These are phyloP conservation scores for Mamestra configurata DNA, from an alignment of 1,140 invertebrate genomes.

Conservation along the genomic window DNA sequence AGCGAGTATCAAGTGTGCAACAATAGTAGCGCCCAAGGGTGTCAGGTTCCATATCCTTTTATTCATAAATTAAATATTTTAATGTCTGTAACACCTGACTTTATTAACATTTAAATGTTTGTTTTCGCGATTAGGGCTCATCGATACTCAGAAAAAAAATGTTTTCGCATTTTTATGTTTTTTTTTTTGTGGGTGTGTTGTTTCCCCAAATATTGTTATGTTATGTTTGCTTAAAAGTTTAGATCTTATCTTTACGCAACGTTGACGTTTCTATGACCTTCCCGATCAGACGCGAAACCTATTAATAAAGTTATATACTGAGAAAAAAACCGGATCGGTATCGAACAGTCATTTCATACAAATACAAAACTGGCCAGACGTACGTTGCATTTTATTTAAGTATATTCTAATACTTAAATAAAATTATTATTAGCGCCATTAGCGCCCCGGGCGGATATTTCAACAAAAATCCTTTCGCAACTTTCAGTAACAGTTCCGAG, in stretches of 20 bases:
- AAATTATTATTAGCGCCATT: too few species aligned
- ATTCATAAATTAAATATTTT: conserved; percentile 38
- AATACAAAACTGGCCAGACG: conserved; percentile 5
- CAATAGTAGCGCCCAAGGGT: conserved; percentile 22
- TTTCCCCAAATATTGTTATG: neutral
- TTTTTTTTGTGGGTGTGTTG: neutral
- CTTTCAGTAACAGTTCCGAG: conserved; percentile 77
- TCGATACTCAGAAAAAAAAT: conserved; percentile 14
- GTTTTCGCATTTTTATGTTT: neutral
- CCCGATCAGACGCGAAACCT: conserved; percentile 29
- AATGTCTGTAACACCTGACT: conserved; percentile 34
- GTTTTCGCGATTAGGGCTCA: neutral
- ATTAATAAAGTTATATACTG: conserved; percentile 39
- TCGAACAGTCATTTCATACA: conserved; percentile 11
- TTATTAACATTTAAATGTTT: conserved; percentile 39
- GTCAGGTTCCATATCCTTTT: conserved; percentile 34
- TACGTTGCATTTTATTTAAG: conserved; percentile 35
- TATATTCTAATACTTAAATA: conserved; percentile 54
- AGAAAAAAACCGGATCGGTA: conserved; percentile 53
- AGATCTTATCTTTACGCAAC: conserved; percentile 9
- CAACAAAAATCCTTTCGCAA: conserved; percentile 73
- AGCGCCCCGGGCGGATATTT: conserved; percentile 67
- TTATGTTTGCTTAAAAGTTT: neutral
- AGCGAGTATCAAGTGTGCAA: conserved; percentile 20
- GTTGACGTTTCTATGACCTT: conserved; percentile 53